Evolutionary conservation across 2,113 vertebrate genomes (phyloP).

Genomic region (Gambusia affinis): DNA sequence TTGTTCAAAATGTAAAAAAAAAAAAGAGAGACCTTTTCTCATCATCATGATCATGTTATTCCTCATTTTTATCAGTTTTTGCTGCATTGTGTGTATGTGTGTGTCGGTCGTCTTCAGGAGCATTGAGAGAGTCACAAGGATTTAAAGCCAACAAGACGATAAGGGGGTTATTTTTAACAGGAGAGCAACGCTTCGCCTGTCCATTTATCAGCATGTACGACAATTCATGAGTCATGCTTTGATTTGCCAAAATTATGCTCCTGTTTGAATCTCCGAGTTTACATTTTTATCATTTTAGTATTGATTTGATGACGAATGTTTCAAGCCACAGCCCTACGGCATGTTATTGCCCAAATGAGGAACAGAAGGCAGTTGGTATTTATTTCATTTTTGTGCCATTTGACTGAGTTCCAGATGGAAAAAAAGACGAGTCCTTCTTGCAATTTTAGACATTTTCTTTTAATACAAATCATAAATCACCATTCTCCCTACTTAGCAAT

Average conservation of each 20-base stretch:
- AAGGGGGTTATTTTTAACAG: conserved; percentile 27
- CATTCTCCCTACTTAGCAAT: conserved; percentile 43
- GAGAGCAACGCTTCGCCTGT: conserved; percentile 28
- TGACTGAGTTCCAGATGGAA: conserved; percentile 30
- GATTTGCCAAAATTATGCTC: conserved; percentile 66
- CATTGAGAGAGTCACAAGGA: conserved; percentile 57
- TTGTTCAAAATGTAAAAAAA: conserved; percentile 47
- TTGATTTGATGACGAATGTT: conserved; percentile 49
- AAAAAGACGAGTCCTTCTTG: conserved; percentile 15
- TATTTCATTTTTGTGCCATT: conserved; percentile 24
- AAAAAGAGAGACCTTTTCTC: conserved; percentile 40
- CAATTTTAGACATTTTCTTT: conserved; percentile 31
- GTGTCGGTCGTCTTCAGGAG: conserved; percentile 29
- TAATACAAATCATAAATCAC: conserved; percentile 30
- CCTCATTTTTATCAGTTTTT: conserved; percentile 51
- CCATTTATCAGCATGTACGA: conserved; percentile 53
- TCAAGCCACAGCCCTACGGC: conserved; percentile 38
- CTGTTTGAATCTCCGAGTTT: conserved; percentile 60
- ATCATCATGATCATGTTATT: conserved; percentile 39
- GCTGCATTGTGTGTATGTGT: conserved; percentile 47
- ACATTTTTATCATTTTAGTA: conserved; percentile 58
- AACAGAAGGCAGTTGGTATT: conserved; percentile 30
- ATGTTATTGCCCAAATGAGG: conserved; percentile 18
- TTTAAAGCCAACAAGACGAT: conserved; percentile 57
- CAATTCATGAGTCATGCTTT: conserved; percentile 60